Conservation (phyloP, 2,888 invertebrate genomes). For the Cylindroiulus punctatus region DNA sequence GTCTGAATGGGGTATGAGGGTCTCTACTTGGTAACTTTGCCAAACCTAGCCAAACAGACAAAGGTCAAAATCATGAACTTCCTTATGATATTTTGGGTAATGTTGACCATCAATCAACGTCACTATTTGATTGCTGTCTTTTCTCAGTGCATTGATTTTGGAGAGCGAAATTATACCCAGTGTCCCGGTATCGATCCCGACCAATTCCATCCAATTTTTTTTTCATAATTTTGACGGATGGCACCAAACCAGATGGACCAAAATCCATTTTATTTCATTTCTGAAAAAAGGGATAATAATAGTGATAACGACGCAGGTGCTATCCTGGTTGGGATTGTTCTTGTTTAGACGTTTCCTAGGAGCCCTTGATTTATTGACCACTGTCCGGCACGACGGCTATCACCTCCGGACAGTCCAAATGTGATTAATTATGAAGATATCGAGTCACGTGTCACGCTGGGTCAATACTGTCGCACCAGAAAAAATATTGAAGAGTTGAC, state of each 20-base stretch:
- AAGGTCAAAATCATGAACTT: too few species aligned
- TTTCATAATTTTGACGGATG: neutral
- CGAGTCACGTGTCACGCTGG: neutral
- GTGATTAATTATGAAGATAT: neutral
- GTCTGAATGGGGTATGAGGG: too few species aligned
- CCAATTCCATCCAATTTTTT: neutral
- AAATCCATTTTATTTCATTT: neutral
- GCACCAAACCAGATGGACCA: neutral
- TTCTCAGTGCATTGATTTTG: too few species aligned
- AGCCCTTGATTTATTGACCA: neutral
- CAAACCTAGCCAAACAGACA: too few species aligned
- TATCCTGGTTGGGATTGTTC: neutral
- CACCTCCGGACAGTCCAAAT: neutral
- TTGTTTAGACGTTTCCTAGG: neutral
- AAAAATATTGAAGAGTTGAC: too few species aligned
- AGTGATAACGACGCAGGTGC: too few species aligned
- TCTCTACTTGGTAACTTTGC: too few species aligned
- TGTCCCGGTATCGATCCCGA: neutral
- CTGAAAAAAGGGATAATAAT: neutral
- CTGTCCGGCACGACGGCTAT: neutral
- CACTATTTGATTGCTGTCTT: too few species aligned
- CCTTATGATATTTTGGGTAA: too few species aligned
- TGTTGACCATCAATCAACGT: too few species aligned
- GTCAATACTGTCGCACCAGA: neutral
- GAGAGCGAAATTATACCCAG: too few species aligned